Percentiles rank a stretch among this genome's conserved stretches.
These are phyloP conservation scores for Calameuta pallipes DNA, from an alignment of 2,888 invertebrate species.

Conservation along the genomic window DNA sequence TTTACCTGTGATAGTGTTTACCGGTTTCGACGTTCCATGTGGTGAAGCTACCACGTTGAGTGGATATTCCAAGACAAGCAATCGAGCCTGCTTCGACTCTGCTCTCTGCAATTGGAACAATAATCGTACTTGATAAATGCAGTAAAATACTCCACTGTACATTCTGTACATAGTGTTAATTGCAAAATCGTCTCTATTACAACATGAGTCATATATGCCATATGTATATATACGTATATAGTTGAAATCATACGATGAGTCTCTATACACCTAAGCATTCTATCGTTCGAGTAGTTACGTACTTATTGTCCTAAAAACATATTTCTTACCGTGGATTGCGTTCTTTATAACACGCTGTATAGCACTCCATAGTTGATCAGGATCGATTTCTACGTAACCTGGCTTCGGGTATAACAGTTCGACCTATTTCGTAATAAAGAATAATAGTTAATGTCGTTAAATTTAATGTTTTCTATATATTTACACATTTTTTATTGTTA, in stretches of 20 bases:
- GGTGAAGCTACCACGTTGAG: conserved; percentile 84
- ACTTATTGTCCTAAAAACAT: neutral
- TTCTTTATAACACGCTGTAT: conserved; percentile 76
- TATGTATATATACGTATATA: neutral
- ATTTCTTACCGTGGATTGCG: conserved; percentile 74
- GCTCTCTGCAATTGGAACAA: conserved; percentile 71
- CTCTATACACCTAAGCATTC: neutral
- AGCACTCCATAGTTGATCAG: conserved; percentile 81
- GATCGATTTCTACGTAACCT: conserved; percentile 90
- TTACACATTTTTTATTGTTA: neutral
- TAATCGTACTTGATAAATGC: neutral
- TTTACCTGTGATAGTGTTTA: conserved; percentile 78
- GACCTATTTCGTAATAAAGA: conserved; percentile 70
- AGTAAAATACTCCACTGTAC: neutral
- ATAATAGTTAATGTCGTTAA: neutral
- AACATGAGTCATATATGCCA: too few relatives aligned
- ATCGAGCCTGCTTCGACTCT: conserved; percentile 75
- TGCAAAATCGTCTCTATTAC: neutral
- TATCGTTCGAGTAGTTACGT: neutral
- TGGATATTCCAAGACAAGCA: conserved; percentile 84
- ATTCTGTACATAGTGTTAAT: neutral
- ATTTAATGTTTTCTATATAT: neutral
- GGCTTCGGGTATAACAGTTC: conserved; percentile 81
- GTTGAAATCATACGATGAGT: neutral
- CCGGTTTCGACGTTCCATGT: conserved; percentile 85